Evolutionary conservation across 2,888 invertebrate species (phyloP).

Genomic region (Parnassius smintheus): DNA sequence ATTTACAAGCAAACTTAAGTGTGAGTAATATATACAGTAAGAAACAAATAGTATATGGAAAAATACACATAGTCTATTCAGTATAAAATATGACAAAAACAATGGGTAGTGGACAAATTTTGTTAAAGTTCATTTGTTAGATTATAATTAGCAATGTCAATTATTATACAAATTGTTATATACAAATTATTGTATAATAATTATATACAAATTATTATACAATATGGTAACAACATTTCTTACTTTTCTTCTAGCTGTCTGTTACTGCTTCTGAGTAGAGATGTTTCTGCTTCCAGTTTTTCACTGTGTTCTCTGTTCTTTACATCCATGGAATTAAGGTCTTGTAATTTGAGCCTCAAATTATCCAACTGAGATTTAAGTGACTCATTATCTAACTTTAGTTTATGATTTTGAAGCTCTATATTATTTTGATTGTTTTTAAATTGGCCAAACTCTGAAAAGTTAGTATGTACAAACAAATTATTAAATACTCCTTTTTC

Average conservation of each 20-base stretch:
- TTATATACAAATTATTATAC: too few species aligned
- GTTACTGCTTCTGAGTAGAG: constrained; percentile 46
- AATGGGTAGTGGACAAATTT: too few species aligned
- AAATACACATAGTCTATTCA: too few species aligned
- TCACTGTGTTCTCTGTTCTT: constrained; percentile 48
- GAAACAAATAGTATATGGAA: too few species aligned
- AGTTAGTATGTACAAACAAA: not conserved
- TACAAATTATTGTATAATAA: too few species aligned
- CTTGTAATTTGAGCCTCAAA: constrained; percentile 46
- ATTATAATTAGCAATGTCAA: too few species aligned
- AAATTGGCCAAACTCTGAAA: constrained; percentile 18
- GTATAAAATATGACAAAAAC: too few species aligned
- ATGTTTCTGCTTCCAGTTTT: constrained; percentile 46
- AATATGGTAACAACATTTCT: constrained; percentile 18
- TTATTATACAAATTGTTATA: too few species aligned
- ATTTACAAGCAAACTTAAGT: too few species aligned
- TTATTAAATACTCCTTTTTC: too few species aligned
- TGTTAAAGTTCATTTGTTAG: too few species aligned
- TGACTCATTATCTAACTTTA: constrained; percentile 47
- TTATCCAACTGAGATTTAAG: constrained; percentile 48
- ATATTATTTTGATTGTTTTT: constrained; percentile 20
- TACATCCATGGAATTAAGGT: constrained; percentile 45
- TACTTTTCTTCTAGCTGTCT: constrained; percentile 60
- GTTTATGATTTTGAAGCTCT: constrained; percentile 38
- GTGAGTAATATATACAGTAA: too few species aligned